These are phyloP conservation scores for Acanthiza pusilla DNA, from an alignment of 2,797 vertebrate species.

Conservation along the genomic window DNA sequence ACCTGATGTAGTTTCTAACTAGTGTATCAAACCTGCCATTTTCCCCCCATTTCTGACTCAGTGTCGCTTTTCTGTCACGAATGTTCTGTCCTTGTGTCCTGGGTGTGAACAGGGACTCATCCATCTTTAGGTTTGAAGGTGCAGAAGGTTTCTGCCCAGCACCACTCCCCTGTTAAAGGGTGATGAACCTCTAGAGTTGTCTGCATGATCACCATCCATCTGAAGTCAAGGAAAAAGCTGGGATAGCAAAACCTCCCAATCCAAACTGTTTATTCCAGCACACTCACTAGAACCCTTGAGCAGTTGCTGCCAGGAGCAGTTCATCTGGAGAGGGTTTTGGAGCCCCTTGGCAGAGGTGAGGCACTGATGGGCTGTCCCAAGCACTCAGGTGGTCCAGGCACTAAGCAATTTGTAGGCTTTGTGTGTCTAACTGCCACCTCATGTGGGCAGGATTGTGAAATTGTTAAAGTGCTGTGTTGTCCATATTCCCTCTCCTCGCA, in stretches of 20 bases:
- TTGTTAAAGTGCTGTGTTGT: rapidly evolving
- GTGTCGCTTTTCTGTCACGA: rapidly evolving
- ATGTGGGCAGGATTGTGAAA: background rate
- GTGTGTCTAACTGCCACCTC: background rate
- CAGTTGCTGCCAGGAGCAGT: background rate
- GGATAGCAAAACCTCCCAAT: background rate
- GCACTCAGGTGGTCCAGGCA: background rate
- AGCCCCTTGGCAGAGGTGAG: background rate
- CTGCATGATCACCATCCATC: background rate
- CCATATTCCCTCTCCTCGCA: background rate
- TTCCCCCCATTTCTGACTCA: rapidly evolving
- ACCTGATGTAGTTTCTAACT: background rate
- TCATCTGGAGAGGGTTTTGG: background rate
- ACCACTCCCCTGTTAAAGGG: background rate
- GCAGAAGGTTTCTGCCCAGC: background rate
- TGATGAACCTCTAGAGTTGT: background rate
- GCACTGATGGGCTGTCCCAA: background rate
- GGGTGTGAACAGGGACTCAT: rapidly evolving
- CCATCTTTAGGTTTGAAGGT: background rate
- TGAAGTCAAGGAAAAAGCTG: background rate
- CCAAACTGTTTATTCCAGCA: background rate
- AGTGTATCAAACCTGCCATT: background rate
- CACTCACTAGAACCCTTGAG: background rate
- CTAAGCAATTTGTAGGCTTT: background rate
- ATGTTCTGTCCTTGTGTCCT: background rate